These are phyloP conservation scores for Atta texana DNA, from an alignment of 1,140 invertebrate genomes.

Conservation along the genomic window DNA sequence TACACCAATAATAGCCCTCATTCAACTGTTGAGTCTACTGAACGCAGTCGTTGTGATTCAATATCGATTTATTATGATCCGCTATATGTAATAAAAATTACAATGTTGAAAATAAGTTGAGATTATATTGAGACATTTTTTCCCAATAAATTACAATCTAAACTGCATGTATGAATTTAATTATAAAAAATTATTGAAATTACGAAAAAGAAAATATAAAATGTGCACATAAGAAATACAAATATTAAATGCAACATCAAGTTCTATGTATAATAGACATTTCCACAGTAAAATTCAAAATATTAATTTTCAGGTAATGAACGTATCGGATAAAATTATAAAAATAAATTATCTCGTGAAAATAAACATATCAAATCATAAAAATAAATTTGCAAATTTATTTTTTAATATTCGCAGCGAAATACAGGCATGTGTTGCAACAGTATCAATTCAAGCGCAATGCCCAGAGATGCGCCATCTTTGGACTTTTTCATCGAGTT, in stretches of 20 bases:
- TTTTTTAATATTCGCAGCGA: background rate
- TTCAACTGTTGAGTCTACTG: no score
- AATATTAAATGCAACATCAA: slow-evolving; percentile 5
- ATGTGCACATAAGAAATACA: background rate
- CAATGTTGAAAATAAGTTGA: background rate
- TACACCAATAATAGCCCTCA: no score
- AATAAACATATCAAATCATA: background rate
- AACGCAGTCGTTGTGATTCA: background rate
- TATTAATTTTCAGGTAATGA: slow-evolving; percentile 31
- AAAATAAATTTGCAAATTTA: slow-evolving; percentile 34
- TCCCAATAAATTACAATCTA: background rate
- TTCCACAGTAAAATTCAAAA: background rate
- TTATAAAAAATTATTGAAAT: slow-evolving; percentile 1
- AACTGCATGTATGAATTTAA: background rate
- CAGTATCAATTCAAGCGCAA: slow-evolving; percentile 8
- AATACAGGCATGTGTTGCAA: background rate
- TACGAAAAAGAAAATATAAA: slow-evolving; percentile 3
- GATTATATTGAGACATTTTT: background rate
- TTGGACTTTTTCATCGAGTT: slow-evolving; percentile 18
- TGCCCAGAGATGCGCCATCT: slow-evolving; percentile 5
- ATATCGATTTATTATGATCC: background rate
- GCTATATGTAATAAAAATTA: background rate
- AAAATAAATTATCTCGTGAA: slow-evolving; percentile 2
- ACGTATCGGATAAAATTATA: slow-evolving; percentile 19
- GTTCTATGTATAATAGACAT: background rate